Conservation (phyloP, 2,797 vertebrate species). For the Chelidonichthys spinosus region DNA sequence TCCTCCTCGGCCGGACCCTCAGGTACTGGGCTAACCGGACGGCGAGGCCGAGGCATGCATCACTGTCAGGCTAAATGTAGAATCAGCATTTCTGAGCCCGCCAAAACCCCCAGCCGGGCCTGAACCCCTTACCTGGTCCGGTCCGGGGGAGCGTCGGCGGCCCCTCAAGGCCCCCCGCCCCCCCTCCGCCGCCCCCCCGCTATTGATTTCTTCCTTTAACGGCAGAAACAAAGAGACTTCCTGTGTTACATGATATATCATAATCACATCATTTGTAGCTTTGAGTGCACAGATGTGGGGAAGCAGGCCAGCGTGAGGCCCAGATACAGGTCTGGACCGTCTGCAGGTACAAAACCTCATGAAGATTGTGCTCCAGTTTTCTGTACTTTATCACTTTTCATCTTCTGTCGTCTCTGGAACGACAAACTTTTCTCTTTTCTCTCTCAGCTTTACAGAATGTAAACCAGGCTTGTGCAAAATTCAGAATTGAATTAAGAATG, state of each 20-base stretch:
- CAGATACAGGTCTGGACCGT: no score
- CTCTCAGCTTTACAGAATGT: no score
- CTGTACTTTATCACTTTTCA: no score
- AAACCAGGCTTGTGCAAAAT: no score
- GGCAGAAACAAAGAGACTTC: conserved; percentile 87
- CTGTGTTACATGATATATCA: conserved; percentile 88
- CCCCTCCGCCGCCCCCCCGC: conserved; percentile 56
- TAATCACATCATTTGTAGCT: conserved; percentile 91
- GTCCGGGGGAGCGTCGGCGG: conserved; percentile 44
- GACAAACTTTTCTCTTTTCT: no score
- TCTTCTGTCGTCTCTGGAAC: no score
- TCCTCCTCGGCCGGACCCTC: conserved; percentile 71
- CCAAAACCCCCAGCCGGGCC: conserved; percentile 51
- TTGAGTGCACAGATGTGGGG: conserved; percentile 81
- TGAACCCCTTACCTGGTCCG: conserved; percentile 64
- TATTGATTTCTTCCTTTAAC: conserved; percentile 85
- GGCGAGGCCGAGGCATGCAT: conserved; percentile 77
- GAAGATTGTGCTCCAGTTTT: no score
- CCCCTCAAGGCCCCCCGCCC: conserved; percentile 50
- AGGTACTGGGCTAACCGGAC: conserved; percentile 70
- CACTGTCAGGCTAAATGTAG: conserved; percentile 84
- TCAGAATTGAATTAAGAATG: no score
- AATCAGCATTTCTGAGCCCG: conserved; percentile 84
- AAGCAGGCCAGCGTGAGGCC: conserved; percentile 35
- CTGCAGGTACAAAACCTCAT: no score